Percentiles rank a stretch among this genome's conserved stretches.
Conservation (phyloP, 2,888 invertebrate genomes). For the Megaustenia siamemsis region DNA sequence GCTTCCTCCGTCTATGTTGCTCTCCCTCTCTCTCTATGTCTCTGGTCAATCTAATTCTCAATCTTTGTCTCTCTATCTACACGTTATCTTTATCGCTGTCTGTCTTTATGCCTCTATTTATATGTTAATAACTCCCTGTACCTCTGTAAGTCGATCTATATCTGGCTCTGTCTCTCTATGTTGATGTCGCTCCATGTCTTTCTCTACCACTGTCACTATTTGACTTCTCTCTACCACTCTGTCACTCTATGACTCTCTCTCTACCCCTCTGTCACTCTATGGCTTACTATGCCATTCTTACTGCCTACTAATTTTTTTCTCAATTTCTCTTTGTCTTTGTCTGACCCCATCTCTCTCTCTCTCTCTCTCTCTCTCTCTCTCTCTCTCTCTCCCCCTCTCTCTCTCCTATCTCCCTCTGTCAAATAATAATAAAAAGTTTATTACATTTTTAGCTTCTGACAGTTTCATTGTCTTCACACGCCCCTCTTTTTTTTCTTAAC, state of each 20-base stretch:
- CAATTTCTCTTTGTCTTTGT: background rate
- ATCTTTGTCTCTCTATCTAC: background rate
- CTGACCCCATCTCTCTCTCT: background rate
- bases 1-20: constrained; percentile 6
- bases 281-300: background rate
- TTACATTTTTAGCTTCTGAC: no score
- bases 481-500: background rate
- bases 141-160: background rate
- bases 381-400: background rate
- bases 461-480: background rate
- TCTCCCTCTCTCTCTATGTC: no score
- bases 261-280: background rate
- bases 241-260: background rate
- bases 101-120: background rate
- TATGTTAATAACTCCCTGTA: background rate
- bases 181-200: background rate
- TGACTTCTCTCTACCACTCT: background rate
- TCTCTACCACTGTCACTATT: background rate
- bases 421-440: no score
- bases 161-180: constrained; percentile 19
- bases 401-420: background rate
- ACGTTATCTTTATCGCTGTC: background rate
- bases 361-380: background rate
- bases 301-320: background rate
- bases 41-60: background rate